Percentiles rank a stretch among this genome's conserved stretches.
phyloP scores from a whole-genome alignment of 92 coral and sea anemone genomes.

The Chrysogorgia sp. region DNA sequence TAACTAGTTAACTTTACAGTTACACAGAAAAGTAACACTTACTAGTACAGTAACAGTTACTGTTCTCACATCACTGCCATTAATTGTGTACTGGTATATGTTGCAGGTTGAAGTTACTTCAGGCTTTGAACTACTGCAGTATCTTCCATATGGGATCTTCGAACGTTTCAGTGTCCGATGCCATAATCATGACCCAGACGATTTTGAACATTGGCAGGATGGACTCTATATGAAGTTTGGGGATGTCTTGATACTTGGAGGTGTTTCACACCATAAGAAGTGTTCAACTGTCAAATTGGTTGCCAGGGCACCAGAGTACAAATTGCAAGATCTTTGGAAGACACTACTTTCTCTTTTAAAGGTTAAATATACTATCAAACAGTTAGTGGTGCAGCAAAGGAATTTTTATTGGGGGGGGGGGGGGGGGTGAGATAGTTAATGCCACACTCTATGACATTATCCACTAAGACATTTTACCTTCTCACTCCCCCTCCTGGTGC shows the following conservation, averaged over 20 bases:
- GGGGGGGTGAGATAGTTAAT: too few species aligned
- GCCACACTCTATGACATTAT: too few species aligned
- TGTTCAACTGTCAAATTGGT: slow-evolving; percentile 64
- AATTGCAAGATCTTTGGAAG: slow-evolving; percentile 67
- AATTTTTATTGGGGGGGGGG: too few species aligned
- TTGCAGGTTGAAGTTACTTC: slow-evolving; percentile 63
- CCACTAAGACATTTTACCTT: too few species aligned
- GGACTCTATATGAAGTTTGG: slow-evolving; percentile 63
- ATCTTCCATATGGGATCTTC: slow-evolving; percentile 81
- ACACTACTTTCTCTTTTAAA: slow-evolving; percentile 64
- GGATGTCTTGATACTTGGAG: slow-evolving; percentile 51
- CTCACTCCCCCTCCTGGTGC: too few species aligned
- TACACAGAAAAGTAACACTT: background rate
- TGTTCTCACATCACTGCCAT: background rate
- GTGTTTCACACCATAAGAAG: slow-evolving; percentile 41
- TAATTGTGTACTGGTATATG: background rate
- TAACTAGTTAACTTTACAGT: too few species aligned
- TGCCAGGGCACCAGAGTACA: slow-evolving; percentile 61
- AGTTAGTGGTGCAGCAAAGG: too few species aligned
- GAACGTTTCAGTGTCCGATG: slow-evolving; percentile 86
- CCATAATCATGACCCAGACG: slow-evolving; percentile 59
- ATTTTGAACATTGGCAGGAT: slow-evolving; percentile 71
- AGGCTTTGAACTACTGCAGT: slow-evolving; percentile 56
- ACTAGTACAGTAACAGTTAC: background rate
- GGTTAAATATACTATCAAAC: slow-evolving; percentile 47